Conservation (phyloP, 2,113 vertebrate genomes). For the Clarias macrocephalus region DNA sequence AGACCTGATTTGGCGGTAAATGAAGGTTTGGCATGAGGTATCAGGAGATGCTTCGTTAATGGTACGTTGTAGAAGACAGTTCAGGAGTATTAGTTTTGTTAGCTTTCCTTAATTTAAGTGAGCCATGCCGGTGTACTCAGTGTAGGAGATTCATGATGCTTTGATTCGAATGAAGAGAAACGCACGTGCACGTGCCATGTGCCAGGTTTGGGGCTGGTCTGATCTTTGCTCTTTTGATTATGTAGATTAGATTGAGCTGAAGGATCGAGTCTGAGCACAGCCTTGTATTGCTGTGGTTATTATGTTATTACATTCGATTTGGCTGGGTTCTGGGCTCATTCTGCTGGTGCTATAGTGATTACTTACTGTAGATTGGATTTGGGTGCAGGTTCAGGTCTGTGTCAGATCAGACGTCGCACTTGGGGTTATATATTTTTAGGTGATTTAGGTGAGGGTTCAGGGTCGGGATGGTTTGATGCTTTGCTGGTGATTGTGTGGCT, state of each 20-base stretch:
- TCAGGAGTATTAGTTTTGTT: neutral
- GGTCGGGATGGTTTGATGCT: neutral
- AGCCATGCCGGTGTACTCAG: neutral
- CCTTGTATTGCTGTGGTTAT: neutral
- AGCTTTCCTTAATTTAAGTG: neutral
- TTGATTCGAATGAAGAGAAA: neutral
- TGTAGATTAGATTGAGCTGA: conserved; percentile 8
- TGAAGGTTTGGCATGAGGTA: neutral
- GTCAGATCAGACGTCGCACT: neutral
- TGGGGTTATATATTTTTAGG: neutral
- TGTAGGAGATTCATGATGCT: neutral
- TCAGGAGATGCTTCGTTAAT: neutral
- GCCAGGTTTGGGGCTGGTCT: neutral
- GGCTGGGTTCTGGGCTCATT: neutral
- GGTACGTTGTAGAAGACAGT: neutral
- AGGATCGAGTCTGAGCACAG: neutral
- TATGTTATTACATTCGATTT: neutral
- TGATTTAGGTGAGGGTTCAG: neutral
- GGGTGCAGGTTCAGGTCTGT: neutral
- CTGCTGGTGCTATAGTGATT: neutral
- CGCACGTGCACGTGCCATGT: neutral
- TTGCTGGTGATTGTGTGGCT: neutral
- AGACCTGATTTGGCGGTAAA: conserved; percentile 1
- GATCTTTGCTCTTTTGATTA: neutral
- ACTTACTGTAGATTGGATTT: neutral